Base-by-base conservation (phyloP, 35 echinoderm and acorn worm species). In the Apostichopus japonicus region DNA sequence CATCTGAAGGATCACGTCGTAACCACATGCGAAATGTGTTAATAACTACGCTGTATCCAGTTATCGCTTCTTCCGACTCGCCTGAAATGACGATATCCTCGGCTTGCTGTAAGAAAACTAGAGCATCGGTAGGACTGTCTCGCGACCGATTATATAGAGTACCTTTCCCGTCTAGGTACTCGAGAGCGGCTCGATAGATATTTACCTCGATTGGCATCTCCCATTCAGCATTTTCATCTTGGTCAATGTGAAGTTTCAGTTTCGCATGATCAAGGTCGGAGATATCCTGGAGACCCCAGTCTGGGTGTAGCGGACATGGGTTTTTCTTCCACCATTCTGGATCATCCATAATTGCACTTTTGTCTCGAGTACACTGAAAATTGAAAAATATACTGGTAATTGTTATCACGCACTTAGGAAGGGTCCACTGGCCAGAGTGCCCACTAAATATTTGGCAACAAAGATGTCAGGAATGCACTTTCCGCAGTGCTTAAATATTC, bases 11-110 rank as follows among this genome's bases (percentile, higher is more conserved):
- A 21, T 87, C 83, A 8, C 6, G 57, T n/a, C 5, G 17, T 11
- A 87, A 8, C 25, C 23, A 87, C 78, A 80, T 80, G 11, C 52
- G 78, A 80, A 80, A 80, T 54, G 78, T 80, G 24, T 80, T 80
- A 17, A 80, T 80, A 44, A 80, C 78, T 1, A 80, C 44, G 16
- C 78, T 24, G 52, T 80, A 80, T 13, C 78, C 78, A 80, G 44
- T 80, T 5, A 10, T 14, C 25, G 22, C 78, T 33, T 80, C 24
- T 33, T 80, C 52, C 5, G 78, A 80, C 8, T 44, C 17, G 23
- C 10, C 25, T 44, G 11, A 11, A 9, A 19, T 3, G 25, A 25
- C 25, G 7, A 11, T 8, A 9, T 1, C 52, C 8, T 11, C 52
- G 6, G 78, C 78, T 52, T 33, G 13, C 44, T 44, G 6, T 33